Evolutionary conservation across 2,797 vertebrate genomes (phyloP), one percentile per base, ranked within the genome.

Genomic region (Phoeniculus purpureus): DNA sequence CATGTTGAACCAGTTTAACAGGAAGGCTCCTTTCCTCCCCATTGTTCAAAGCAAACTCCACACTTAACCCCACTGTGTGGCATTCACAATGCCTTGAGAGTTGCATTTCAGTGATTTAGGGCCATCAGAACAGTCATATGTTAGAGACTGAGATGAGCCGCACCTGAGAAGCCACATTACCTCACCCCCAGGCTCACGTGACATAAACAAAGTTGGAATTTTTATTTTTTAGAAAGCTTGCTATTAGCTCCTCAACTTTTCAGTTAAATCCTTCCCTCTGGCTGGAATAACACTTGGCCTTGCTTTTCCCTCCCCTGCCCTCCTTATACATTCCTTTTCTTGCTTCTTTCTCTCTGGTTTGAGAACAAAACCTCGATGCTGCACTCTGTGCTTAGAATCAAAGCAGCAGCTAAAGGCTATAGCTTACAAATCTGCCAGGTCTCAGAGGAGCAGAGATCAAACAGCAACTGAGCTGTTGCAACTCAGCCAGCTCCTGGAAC

Each of bases 351-450:
- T 73, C 85, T 60, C 45, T 0, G 0, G 75, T 90, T 90, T 56
- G 52, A 88, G 60, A 94, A 9, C 74, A 84, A 91, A 88, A 73
- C 48, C 79, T 87, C 5, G 0, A 56, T 77, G 34, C 58, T 74
- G 65, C 75, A 56, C 86, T 74, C 54, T 60, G 86, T 27, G 9
- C 81, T 78, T 71, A 4, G 59, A 81, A 90, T 73, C 86, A 92
- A 90, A 94, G 90, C 86, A 51, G 75, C 76, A 84, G 88, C 86
- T 87, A 65, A 94, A 90, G 84, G 81, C 81, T 67, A 52, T 0
- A 3, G 59, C 78, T 92, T 85, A 94, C 79, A 90, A 92, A 92
- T 74, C 61, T 77, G 61, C 47, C 68, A 55, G 76, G 66, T 68
- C 87, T 55, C 89, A 1, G 61, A 75, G 66, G 79, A 93, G 10